A percentile compares a stretch with the other conserved stretches of the same genome.
phyloP scores from a whole-genome alignment of 2,888 invertebrate species.

The Priocnemis perturbator region DNA sequence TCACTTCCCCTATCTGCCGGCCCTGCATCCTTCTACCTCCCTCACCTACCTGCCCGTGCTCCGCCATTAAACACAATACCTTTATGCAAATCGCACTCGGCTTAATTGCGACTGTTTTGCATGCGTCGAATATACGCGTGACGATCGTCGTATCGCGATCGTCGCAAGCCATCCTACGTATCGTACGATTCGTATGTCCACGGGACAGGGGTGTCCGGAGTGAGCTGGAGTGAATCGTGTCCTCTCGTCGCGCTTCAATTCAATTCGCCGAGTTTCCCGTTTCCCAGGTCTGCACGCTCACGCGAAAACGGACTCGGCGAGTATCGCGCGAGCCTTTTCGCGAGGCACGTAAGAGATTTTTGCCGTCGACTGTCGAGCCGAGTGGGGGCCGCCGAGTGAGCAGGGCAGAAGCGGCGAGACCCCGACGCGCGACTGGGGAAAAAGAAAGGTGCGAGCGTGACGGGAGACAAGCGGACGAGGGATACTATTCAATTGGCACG shows the following conservation, averaged over 20 bases:
- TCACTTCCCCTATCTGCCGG: constrained; percentile 26
- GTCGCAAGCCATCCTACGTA: neutral
- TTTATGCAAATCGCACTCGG: constrained; percentile 55
- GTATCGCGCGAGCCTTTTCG: neutral
- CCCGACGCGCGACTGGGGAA: too few relatives aligned
- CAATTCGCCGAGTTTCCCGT: neutral
- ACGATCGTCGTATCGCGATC: constrained; percentile 25
- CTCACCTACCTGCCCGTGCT: constrained; percentile 9
- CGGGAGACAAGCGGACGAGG: neutral
- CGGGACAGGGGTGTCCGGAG: constrained; percentile 1
- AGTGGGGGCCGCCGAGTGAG: too few relatives aligned
- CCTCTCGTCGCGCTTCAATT: neutral
- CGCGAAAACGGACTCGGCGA: too few relatives aligned
- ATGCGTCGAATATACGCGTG: constrained; percentile 57
- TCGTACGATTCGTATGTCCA: too few relatives aligned
- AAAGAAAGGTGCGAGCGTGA: constrained; percentile 1
- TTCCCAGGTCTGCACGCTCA: too few relatives aligned
- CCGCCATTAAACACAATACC: constrained; percentile 55
- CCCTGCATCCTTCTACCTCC: constrained; percentile 6
- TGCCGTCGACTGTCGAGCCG: too few relatives aligned
- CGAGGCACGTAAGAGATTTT: constrained; percentile 29
- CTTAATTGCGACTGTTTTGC: constrained; percentile 62
- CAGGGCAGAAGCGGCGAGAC: too few relatives aligned
- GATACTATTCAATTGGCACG: constrained; percentile 44
- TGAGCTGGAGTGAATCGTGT: neutral